These are phyloP conservation scores for Zapus hudsonius DNA, from an alignment of 2,113 vertebrate genomes.

Conservation along the genomic window DNA sequence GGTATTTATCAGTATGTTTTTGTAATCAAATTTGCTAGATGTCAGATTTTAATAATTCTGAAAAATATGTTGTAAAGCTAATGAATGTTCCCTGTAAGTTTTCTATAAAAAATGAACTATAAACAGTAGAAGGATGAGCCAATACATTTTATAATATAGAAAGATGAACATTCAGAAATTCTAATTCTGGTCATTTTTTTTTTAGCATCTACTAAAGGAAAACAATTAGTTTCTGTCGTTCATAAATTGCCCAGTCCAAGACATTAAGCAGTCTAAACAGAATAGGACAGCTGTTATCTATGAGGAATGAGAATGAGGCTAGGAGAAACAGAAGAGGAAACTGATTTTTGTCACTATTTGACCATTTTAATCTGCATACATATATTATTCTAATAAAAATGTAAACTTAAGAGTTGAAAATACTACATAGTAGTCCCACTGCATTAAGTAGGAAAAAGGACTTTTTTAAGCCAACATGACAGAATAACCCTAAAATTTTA, in stretches of 20 bases:
- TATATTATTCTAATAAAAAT: background rate
- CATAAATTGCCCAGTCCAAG: too few relatives aligned
- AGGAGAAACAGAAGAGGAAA: background rate
- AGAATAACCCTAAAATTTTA: constrained; percentile 1
- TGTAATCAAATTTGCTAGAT: too few relatives aligned
- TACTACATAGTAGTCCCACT: background rate
- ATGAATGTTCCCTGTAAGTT: too few relatives aligned
- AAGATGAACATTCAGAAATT: too few relatives aligned
- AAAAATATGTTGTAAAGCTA: too few relatives aligned
- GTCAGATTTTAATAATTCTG: too few relatives aligned
- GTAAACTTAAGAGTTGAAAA: constrained; percentile 16
- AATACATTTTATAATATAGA: too few relatives aligned
- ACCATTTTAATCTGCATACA: background rate
- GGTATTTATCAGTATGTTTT: too few relatives aligned
- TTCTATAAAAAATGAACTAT: too few relatives aligned
- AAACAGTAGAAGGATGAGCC: too few relatives aligned
- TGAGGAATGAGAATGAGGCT: background rate
- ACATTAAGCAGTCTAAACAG: background rate
- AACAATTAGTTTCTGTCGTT: background rate
- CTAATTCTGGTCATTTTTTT: too few relatives aligned
- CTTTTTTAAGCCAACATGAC: background rate
- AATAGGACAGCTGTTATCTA: background rate
- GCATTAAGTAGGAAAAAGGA: background rate
- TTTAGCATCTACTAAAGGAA: too few relatives aligned
- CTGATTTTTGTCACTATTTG: background rate